Evolutionary conservation across 2,797 vertebrate genomes (phyloP), one percentile per base, ranked within the genome.

Genomic region (Poeciliopsis paucimaculata): DNA sequence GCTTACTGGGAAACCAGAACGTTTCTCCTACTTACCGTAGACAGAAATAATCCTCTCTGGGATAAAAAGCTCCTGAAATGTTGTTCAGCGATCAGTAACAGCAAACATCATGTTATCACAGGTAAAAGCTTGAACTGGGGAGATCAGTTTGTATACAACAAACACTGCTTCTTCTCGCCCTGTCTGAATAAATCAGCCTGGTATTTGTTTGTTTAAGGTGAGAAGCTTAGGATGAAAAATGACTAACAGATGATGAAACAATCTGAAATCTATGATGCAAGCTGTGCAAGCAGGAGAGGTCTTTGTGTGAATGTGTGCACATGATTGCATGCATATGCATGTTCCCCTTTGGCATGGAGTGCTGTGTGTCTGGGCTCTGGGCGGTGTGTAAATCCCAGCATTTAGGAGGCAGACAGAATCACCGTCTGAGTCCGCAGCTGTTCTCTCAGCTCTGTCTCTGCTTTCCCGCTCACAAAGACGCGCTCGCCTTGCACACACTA

Each of bases 241-340:
- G 77, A 84, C 74, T 77, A 90, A 83, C 85, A 89, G 87, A 91
- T 94, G 93, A 94, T 93, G 92, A 93, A 94, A 95, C 87, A 64
- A 92, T 80, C 86, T 90, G 89, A 90, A 93, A 92, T 82, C 77
- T 81, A 84, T 91, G 87, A 90, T 87, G 89, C 88, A 93, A 92
- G 90, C 86, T 89, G 87, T 89, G 86, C 78, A 78, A 86, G 79
- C 68, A 80, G 82, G 78, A 77, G 81, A 82, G 77, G 86, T 81
- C 82, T 91, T 82, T 93, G 88, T 90, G 85, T 86, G 80, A 78
- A 43, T 81, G 75, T 26, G 81, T 74, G 87, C 70, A 77, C 75
- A 60, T 87, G 87, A 89, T 84, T 88, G 79, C 88, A 91, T 90
- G 90, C 88, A 91, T 91, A 91, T 91, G 91, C 90, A 91, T 90